These are phyloP conservation scores for Limnephilus marmoratus DNA, from an alignment of 2,888 invertebrate genomes.

Conservation along the genomic window DNA sequence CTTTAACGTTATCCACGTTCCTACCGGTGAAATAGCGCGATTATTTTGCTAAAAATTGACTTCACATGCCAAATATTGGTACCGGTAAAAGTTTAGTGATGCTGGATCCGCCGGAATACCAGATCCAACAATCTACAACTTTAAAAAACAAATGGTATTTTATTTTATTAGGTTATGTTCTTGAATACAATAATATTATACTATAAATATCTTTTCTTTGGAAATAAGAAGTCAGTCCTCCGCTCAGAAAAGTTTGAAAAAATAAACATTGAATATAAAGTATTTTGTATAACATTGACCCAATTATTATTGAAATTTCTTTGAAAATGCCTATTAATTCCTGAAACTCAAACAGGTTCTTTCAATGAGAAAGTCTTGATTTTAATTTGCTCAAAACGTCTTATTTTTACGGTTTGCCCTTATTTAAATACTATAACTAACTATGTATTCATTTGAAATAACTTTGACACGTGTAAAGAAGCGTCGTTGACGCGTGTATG, in stretches of 20 bases:
- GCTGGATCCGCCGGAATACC: too few relatives aligned
- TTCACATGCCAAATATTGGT: too few relatives aligned
- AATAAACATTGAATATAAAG: neutral
- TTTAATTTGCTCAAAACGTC: neutral
- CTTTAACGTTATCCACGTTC: too few relatives aligned
- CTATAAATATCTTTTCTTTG: neutral
- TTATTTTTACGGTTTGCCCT: neutral
- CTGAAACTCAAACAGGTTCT: neutral
- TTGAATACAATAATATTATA: neutral
- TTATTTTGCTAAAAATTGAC: too few relatives aligned
- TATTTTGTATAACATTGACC: neutral
- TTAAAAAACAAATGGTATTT: neutral
- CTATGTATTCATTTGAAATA: neutral
- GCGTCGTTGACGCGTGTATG: neutral
- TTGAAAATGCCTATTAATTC: neutral
- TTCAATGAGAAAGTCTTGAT: neutral
- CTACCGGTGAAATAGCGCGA: too few relatives aligned
- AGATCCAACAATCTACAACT: neutral
- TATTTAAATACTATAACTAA: neutral
- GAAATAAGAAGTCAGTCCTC: neutral
- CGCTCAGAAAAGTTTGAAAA: neutral
- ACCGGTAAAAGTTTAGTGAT: too few relatives aligned
- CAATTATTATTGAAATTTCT: neutral
- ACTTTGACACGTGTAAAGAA: neutral
- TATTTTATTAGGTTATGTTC: neutral